Evolutionary conservation across 2,797 vertebrate species (phyloP), one percentile per base, ranked within the genome.

Genomic region (Melanotaenia boesemani): DNA sequence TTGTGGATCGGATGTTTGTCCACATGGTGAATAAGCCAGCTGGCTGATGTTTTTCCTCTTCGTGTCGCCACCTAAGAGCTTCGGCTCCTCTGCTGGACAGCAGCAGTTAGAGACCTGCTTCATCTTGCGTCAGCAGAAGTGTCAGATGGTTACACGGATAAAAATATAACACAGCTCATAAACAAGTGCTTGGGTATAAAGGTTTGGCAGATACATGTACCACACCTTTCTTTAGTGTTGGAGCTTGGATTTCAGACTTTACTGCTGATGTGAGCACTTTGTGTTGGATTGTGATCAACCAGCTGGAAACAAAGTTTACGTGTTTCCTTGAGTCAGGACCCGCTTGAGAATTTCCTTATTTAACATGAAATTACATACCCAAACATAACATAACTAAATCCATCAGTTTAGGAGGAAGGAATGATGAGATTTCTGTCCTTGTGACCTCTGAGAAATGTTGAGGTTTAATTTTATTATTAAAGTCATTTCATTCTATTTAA

Each of bases 151-250:
- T 84, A 76, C 79, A 39, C 44, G 79, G 92, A 88, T 95, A 94
- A 94, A 94, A 93, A 95, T 94, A 93, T 90, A 86, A 86, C 82
- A 80, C 86, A 70, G 85, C 90, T 92, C 89, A 91, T 89, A 91
- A 91, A 89, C 89, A 72, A 91, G 82, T 86, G 76, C 81, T 65
- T 62, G 77, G 82, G 84, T 86, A 91, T 91, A 89, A 89, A 88
- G 86, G 68, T 76, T 81, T 76, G 44, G 89, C 66, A 62, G 93
- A 86, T 88, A 89, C 64, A 90, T 92, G 92, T 86, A 90, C 83
- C 87, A 88, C 91, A 93, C 91, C 90, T 90, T 86, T 84, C 86
- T 87, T 89, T 84, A 85, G 87, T 89, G 72, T 74, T 83, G 77
- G 80, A 5, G 75, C 85, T 91, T 71, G 62, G 68, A 74, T 93